Conservation (phyloP, 1,140 invertebrate species). For the Drosophila baimaii region DNA sequence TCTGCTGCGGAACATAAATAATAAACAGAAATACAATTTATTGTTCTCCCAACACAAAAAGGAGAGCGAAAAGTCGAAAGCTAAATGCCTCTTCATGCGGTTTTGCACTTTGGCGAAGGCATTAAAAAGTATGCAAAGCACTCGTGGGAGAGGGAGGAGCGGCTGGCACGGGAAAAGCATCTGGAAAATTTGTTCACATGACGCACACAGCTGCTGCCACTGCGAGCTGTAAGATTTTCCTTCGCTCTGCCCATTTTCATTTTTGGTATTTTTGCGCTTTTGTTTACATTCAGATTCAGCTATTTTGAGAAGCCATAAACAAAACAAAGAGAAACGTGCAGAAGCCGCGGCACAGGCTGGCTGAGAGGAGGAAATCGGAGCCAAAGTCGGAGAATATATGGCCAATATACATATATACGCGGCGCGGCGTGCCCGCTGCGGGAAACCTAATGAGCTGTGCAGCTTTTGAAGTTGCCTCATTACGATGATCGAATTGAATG, state of each 20-base stretch:
- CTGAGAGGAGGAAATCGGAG: constrained; percentile 24
- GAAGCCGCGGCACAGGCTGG: constrained; percentile 25
- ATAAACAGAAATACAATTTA: constrained; percentile 62
- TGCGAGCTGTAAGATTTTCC: constrained; percentile 46
- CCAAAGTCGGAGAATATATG: constrained; percentile 63
- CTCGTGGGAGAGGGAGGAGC: neutral
- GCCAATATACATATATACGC: constrained; percentile 23
- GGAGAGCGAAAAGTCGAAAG: constrained; percentile 28
- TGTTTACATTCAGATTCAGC: constrained; percentile 78
- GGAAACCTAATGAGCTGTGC: constrained; percentile 73
- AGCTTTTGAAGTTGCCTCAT: constrained; percentile 76
- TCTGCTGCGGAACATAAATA: constrained; percentile 71
- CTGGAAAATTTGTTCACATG: constrained; percentile 78
- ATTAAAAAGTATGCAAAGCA: constrained; percentile 75
- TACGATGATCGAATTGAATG: constrained; percentile 61
- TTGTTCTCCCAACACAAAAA: constrained; percentile 41
- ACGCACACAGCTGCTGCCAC: constrained; percentile 73
- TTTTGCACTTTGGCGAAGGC: constrained; percentile 72
- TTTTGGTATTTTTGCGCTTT: constrained; percentile 67
- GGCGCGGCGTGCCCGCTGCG: neutral
- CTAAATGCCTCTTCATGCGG: constrained; percentile 68
- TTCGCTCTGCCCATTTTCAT: constrained; percentile 26
- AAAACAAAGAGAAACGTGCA: constrained; percentile 75
- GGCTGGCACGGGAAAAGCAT: constrained; percentile 48
- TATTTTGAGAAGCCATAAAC: constrained; percentile 82